Conservation (phyloP, 2,888 invertebrate species). For the Epirrhoe alternata region DNA sequence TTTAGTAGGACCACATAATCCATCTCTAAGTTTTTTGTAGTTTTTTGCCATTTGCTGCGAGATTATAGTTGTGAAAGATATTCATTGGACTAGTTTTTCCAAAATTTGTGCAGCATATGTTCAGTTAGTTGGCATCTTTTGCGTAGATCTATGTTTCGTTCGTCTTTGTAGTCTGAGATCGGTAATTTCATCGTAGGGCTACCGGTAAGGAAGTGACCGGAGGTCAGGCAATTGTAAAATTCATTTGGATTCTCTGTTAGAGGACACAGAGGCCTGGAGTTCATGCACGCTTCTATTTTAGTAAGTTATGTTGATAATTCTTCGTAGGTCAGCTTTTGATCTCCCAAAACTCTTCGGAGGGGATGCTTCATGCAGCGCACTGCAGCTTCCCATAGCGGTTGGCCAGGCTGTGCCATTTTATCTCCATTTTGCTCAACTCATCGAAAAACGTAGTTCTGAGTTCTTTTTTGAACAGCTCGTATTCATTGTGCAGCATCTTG, state of each 20-base stretch:
- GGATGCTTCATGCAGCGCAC: background rate
- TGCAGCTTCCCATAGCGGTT: too few relatives aligned
- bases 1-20: too few relatives aligned
- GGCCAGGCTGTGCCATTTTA: slow-evolving; percentile 5
- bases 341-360: slow-evolving; percentile 2
- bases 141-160: background rate
- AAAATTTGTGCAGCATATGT: background rate
- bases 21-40: too few relatives aligned
- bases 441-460: too few relatives aligned
- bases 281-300: background rate
- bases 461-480: too few relatives aligned
- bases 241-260: background rate
- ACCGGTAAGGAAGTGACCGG: background rate
- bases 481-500: too few relatives aligned
- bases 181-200: background rate
- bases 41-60: background rate
- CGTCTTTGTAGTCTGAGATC: background rate
- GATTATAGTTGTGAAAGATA: background rate
- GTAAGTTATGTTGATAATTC: background rate
- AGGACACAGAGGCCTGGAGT: background rate
- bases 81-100: background rate
- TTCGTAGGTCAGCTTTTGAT: background rate
- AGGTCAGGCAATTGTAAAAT: background rate
- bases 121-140: background rate
- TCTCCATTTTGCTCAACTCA: too few relatives aligned